Evolutionary conservation across 1,140 invertebrate species (phyloP).

Genomic region (Penaeus japonicus): DNA sequence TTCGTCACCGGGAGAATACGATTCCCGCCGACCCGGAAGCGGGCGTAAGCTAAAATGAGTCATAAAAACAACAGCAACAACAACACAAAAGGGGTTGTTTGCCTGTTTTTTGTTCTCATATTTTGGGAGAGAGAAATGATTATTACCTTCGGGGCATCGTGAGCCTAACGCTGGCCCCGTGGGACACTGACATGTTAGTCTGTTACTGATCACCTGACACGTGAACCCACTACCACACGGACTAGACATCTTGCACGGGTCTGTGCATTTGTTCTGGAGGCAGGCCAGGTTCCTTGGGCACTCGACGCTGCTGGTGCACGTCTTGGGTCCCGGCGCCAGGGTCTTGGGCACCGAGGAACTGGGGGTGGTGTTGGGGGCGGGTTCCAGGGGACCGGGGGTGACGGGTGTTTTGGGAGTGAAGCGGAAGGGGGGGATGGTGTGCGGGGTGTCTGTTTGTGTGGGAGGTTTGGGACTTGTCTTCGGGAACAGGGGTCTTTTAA

Average conservation of each 20-base stretch:
- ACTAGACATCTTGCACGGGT: constrained; percentile 68
- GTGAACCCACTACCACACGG: constrained; percentile 63
- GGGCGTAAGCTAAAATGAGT: neutral
- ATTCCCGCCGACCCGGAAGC: constrained; percentile 3
- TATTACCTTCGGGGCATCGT: constrained; percentile 60
- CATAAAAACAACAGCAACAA: too few species aligned
- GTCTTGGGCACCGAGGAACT: constrained; percentile 32
- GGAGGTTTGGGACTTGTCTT: neutral
- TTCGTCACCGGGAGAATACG: neutral
- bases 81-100: too few species aligned
- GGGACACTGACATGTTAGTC: constrained; percentile 62
- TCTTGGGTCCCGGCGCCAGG: neutral
- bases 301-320: constrained; percentile 62
- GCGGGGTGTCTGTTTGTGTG: neutral
- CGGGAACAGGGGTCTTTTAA: neutral
- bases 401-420: neutral
- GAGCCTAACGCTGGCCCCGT: constrained; percentile 61
- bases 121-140: neutral
- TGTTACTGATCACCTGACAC: constrained; percentile 62
- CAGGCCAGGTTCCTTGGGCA: constrained; percentile 69
- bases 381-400: neutral
- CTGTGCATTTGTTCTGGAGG: constrained; percentile 67
- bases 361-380: neutral
- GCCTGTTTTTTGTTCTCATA: too few species aligned
- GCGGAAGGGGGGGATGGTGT: neutral